These are phyloP conservation scores for Amphimedon queenslandica DNA, from an alignment of 37 sponge, comb jelly and placozoan species.

Conservation along the genomic window DNA sequence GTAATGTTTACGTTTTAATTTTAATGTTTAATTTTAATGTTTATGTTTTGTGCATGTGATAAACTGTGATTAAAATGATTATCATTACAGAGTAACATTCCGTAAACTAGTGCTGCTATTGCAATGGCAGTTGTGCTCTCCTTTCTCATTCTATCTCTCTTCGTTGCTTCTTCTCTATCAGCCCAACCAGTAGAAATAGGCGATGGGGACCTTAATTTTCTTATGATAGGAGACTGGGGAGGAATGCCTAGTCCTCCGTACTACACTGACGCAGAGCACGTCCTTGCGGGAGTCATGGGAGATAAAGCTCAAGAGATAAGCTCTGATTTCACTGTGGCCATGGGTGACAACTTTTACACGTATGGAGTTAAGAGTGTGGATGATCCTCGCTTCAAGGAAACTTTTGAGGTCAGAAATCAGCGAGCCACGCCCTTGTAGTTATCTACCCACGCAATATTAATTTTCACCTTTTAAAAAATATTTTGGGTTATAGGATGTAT, in stretches of 20 bases:
- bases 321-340: slow-evolving; percentile 36
- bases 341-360: slow-evolving; percentile 60
- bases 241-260: slow-evolving; percentile 22
- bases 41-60: too few species aligned
- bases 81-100: too few species aligned
- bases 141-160: background rate
- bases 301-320: slow-evolving; percentile 5
- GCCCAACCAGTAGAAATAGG: background rate
- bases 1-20: too few species aligned
- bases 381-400: slow-evolving; percentile 51
- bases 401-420: slow-evolving; percentile 37
- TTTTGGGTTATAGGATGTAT: slow-evolving; percentile 42
- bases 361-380: slow-evolving; percentile 44
- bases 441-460: too few species aligned
- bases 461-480: background rate
- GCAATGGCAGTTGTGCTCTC: too few species aligned
- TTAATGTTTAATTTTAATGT: too few species aligned
- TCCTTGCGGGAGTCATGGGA: slow-evolving; percentile 38
- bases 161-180: background rate
- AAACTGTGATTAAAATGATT: too few species aligned
- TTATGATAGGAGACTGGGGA: slow-evolving; percentile 61
- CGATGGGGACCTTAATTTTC: slow-evolving; percentile 15
- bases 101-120: too few species aligned
- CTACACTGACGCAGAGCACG: slow-evolving; percentile 36
- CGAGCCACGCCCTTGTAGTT: background rate